Percentiles rank a stretch among this genome's conserved stretches.
phyloP scores from a whole-genome alignment of 2,888 invertebrate genomes.

The Podotricha telesiphe region DNA sequence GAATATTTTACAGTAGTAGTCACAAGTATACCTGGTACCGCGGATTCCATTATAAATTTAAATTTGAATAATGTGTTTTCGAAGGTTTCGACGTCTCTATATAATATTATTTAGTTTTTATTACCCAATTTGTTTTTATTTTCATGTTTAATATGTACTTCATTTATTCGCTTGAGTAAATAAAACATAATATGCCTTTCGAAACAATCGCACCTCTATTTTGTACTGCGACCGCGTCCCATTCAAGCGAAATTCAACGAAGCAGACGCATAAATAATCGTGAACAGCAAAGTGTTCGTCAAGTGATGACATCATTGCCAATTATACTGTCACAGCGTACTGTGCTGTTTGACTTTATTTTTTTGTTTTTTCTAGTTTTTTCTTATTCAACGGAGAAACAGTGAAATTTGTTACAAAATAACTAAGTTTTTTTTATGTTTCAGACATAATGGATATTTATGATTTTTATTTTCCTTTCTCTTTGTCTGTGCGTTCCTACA shows the following conservation, averaged over 20 bases:
- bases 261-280: conserved; percentile 50
- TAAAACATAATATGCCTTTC: not conserved
- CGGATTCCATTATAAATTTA: no score
- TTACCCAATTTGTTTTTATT: no score
- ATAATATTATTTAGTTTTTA: no score
- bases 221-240: conserved; percentile 2
- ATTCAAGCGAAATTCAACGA: conserved; percentile 38
- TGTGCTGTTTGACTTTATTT: not conserved
- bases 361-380: not conserved
- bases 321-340: conserved; percentile 32
- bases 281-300: conserved; percentile 49
- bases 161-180: not conserved
- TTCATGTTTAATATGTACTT: no score
- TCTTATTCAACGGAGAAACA: not conserved
- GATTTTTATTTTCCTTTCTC: not conserved
- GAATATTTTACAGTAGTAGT: no score
- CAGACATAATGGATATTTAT: not conserved
- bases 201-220: conserved; percentile 9
- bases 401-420: conserved; percentile 2
- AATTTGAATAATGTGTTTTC: no score
- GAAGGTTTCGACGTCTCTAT: no score
- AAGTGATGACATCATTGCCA: conserved; percentile 55
- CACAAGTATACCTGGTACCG: no score
- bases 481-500: no score
- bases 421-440: no score